Conservation (phyloP, 1,140 invertebrate species). For the Hormaphis cornu region DNA sequence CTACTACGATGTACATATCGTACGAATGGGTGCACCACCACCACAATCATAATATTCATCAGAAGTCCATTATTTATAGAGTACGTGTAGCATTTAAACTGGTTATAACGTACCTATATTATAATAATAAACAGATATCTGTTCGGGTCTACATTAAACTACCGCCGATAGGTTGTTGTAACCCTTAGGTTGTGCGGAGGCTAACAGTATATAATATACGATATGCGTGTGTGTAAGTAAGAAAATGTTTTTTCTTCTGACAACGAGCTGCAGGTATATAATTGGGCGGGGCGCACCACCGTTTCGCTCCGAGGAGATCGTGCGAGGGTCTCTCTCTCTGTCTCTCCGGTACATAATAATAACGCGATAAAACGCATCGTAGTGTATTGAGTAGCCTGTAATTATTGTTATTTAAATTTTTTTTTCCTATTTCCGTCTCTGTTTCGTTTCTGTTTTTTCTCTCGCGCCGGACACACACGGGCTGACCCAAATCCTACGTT, state of each 20-base stretch:
- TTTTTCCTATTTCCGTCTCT: neutral
- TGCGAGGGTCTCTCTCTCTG: neutral
- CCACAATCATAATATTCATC: conserved; percentile 1
- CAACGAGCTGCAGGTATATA: neutral
- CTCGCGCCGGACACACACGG: neutral
- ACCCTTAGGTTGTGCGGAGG: neutral
- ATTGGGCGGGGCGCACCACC: neutral
- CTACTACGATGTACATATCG: neutral
- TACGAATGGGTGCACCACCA: neutral
- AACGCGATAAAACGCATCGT: no score
- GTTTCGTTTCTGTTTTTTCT: no score
- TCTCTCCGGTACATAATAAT: no score
- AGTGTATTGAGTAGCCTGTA: conserved; percentile 26
- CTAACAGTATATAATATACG: neutral
- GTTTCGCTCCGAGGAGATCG: conserved; percentile 17
- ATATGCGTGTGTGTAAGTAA: neutral
- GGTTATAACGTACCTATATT: conserved; percentile 26
- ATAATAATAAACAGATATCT: neutral
- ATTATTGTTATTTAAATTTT: neutral
- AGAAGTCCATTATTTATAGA: conserved; percentile 25
- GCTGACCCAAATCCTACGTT: neutral
- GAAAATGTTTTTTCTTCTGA: conserved; percentile 4
- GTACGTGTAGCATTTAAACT: conserved; percentile 15
- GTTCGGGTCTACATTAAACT: conserved; percentile 2
- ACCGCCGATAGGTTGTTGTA: neutral